Evolutionary conservation across 2,113 vertebrate genomes (phyloP).

Genomic region (Macaca mulatta): DNA sequence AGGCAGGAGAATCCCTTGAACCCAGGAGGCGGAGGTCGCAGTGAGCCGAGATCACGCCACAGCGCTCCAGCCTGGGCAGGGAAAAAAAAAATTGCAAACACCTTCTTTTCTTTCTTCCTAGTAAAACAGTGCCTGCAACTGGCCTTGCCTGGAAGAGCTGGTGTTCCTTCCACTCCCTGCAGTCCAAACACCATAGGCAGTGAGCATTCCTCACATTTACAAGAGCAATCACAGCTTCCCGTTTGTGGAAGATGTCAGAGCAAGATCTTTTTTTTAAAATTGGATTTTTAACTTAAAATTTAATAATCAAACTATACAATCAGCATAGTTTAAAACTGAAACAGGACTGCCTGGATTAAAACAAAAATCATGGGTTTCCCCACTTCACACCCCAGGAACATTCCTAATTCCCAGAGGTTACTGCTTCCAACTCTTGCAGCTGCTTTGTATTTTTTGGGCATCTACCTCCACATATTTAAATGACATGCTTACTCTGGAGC

Average conservation of each 20-base stretch:
- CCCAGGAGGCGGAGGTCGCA: accelerated
- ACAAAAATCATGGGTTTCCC: neutral
- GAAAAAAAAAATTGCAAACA: neutral
- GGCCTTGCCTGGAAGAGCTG: neutral
- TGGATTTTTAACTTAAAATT: neutral
- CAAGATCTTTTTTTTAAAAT: neutral
- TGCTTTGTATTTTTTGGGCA: neutral
- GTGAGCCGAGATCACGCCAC: too few relatives aligned
- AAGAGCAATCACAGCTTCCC: neutral
- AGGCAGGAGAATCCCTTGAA: too few relatives aligned
- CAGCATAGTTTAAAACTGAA: neutral
- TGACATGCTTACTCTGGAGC: neutral
- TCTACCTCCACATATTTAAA: neutral
- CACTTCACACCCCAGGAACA: too few relatives aligned
- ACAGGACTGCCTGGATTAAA: neutral
- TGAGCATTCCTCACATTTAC: too few relatives aligned
- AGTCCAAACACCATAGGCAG: accelerated
- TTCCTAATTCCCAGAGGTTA: neutral
- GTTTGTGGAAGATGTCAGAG: neutral
- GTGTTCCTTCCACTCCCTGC: neutral
- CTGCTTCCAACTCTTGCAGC: neutral
- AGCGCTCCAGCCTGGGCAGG: too few relatives aligned
- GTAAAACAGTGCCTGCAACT: neutral
- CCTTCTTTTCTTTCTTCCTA: neutral
- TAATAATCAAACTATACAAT: neutral